Evolutionary conservation across 2,888 invertebrate genomes (phyloP).

Genomic region (Napeogenes inachia): DNA sequence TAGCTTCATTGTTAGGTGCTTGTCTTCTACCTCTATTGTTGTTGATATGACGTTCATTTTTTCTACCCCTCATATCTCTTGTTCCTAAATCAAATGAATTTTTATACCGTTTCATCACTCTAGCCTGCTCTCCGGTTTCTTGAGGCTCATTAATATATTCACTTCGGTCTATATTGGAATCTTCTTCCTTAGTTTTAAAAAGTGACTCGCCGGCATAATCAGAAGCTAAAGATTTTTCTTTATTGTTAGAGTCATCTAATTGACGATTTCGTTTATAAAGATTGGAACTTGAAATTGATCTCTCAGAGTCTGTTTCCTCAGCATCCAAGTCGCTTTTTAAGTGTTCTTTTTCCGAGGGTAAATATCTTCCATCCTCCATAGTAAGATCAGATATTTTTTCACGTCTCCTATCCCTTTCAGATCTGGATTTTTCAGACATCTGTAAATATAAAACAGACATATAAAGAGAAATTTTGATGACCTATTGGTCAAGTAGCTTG

Average conservation of each 20-base stretch:
- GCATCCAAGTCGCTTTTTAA: constrained; percentile 9
- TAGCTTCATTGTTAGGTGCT: constrained; percentile 21
- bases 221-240: constrained; percentile 3
- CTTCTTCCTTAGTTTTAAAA: constrained; percentile 12
- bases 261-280: constrained; percentile 4
- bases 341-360: constrained; percentile 5
- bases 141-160: constrained; percentile 10
- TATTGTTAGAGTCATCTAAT: constrained; percentile 5
- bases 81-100: constrained; percentile 42
- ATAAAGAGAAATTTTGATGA: too few relatives aligned
- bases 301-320: constrained; percentile 7
- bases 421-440: constrained; percentile 18
- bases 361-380: constrained; percentile 6
- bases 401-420: constrained; percentile 12
- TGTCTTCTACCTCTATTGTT: constrained; percentile 52
- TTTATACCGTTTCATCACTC: constrained; percentile 31
- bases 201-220: constrained; percentile 15
- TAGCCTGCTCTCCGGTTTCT: constrained; percentile 12
- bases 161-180: constrained; percentile 6
- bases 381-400: constrained; percentile 11
- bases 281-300: constrained; percentile 3
- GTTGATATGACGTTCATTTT: constrained; percentile 36
- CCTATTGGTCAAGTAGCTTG: too few relatives aligned
- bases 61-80: constrained; percentile 39
- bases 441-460: constrained; percentile 4